Conservation (phyloP, 1,140 invertebrate genomes). For the Pseudomyrmex flavicornis region DNA sequence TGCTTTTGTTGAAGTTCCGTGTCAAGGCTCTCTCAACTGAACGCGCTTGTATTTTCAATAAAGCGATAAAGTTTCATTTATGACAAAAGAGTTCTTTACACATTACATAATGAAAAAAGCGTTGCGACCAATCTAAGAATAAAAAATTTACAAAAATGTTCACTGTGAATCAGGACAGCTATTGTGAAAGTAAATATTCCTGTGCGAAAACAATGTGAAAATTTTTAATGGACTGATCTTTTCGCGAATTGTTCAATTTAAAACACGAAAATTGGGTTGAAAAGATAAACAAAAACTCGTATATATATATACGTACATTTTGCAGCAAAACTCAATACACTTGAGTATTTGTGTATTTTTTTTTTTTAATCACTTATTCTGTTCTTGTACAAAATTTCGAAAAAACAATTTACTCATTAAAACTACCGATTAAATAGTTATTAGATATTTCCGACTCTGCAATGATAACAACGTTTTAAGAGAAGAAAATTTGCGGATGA, state of each 20-base stretch:
- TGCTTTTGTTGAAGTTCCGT: slow-evolving; percentile 59
- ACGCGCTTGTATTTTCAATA: slow-evolving; percentile 4
- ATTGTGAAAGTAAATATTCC: no score
- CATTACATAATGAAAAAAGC: neutral
- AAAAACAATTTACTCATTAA: slow-evolving; percentile 30
- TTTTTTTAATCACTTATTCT: neutral
- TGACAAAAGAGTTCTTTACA: slow-evolving; percentile 21
- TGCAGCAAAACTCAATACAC: slow-evolving; percentile 11
- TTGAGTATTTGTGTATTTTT: neutral
- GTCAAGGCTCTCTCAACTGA: slow-evolving; percentile 58
- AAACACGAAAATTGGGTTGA: slow-evolving; percentile 21
- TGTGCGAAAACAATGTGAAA: neutral
- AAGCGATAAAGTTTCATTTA: slow-evolving; percentile 31
- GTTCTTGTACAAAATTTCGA: neutral
- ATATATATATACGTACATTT: neutral
- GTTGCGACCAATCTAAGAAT: neutral
- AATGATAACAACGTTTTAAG: slow-evolving; percentile 30
- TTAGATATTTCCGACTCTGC: slow-evolving; percentile 32
- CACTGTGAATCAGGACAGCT: neutral
- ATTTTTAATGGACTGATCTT: neutral
- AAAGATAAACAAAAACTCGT: slow-evolving; percentile 19
- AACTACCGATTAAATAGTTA: slow-evolving; percentile 34
- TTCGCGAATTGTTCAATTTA: neutral
- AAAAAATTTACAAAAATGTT: neutral
- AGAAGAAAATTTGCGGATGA: slow-evolving; percentile 7